These are phyloP conservation scores for Galeopsomyia nigrocyanea DNA, from an alignment of 2,888 invertebrate genomes.

Conservation along the genomic window DNA sequence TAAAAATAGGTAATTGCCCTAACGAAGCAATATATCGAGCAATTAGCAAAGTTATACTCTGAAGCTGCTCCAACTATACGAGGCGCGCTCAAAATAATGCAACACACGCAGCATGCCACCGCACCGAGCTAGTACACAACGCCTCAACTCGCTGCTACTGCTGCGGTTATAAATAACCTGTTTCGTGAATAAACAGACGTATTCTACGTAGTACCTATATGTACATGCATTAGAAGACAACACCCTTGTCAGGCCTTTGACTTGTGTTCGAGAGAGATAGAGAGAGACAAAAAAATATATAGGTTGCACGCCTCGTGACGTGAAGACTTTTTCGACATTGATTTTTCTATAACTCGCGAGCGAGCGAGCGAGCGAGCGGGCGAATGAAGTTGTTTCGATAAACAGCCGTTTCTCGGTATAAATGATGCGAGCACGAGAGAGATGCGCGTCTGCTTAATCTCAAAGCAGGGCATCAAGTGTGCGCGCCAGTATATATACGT, in stretches of 20 bases:
- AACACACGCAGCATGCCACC: conserved; percentile 2
- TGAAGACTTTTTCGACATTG: neutral
- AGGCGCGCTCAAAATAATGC: conserved; percentile 14
- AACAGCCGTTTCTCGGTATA: conserved; percentile 31
- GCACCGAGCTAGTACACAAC: neutral
- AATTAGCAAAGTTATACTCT: conserved; percentile 23
- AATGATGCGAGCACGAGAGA: neutral
- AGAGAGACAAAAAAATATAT: too few relatives aligned
- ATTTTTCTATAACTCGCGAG: conserved; percentile 11
- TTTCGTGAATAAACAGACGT: conserved; percentile 43
- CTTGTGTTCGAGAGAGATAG: too few relatives aligned
- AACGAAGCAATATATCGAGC: conserved; percentile 32
- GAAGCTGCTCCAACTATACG: neutral
- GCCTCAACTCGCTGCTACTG: neutral
- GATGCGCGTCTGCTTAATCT: conserved; percentile 35
- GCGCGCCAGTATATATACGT: too few relatives aligned
- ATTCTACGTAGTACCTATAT: conserved; percentile 14
- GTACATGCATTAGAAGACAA: conserved; percentile 36
- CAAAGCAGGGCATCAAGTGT: conserved; percentile 23
- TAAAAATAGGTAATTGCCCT: conserved; percentile 32
- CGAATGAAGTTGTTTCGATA: conserved; percentile 5
- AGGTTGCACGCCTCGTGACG: neutral
- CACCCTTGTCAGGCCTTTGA: neutral
- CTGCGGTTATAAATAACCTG: conserved; percentile 41
- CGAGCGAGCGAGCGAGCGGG: neutral